phyloP scores from a whole-genome alignment of 2,888 invertebrate genomes.

The Dione vanillae region DNA sequence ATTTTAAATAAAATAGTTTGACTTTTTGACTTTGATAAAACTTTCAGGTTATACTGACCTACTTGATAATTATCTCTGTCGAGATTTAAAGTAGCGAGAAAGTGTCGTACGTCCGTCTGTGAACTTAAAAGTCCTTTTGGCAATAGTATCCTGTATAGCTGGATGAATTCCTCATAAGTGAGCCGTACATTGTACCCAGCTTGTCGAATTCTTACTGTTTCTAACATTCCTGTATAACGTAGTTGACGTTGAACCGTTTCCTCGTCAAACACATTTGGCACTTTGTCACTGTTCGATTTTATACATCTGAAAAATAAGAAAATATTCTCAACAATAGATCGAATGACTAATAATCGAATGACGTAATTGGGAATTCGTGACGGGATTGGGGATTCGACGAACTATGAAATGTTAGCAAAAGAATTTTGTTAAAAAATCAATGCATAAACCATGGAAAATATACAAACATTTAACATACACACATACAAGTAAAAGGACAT shows the following conservation, averaged over 20 bases:
- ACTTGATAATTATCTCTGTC: slow-evolving; percentile 96
- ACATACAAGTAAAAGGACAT: too few relatives aligned
- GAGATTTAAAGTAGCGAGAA: slow-evolving; percentile 92
- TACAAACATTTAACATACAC: too few relatives aligned
- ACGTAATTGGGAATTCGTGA: too few relatives aligned
- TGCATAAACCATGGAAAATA: too few relatives aligned
- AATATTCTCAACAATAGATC: too few relatives aligned
- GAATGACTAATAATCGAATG: too few relatives aligned
- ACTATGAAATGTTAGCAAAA: too few relatives aligned
- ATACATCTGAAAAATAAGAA: slow-evolving; percentile 88
- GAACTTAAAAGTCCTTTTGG: slow-evolving; percentile 94
- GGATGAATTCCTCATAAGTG: slow-evolving; percentile 97
- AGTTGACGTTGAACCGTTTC: slow-evolving; percentile 94
- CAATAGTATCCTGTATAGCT: slow-evolving; percentile 94
- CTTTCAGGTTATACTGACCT: slow-evolving; percentile 69
- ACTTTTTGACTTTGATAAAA: not conserved
- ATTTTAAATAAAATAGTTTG: too few relatives aligned
- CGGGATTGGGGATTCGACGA: too few relatives aligned
- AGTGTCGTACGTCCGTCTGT: slow-evolving; percentile 93
- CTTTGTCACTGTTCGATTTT: slow-evolving; percentile 97
- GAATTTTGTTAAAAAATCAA: too few relatives aligned
- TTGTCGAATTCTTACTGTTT: slow-evolving; percentile 96
- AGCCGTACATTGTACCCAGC: slow-evolving; percentile 97
- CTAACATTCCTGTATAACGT: slow-evolving; percentile 98
- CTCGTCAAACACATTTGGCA: slow-evolving; percentile 96